phyloP scores from a whole-genome alignment of 2,797 vertebrate genomes.

The Meriones psammophilus region DNA sequence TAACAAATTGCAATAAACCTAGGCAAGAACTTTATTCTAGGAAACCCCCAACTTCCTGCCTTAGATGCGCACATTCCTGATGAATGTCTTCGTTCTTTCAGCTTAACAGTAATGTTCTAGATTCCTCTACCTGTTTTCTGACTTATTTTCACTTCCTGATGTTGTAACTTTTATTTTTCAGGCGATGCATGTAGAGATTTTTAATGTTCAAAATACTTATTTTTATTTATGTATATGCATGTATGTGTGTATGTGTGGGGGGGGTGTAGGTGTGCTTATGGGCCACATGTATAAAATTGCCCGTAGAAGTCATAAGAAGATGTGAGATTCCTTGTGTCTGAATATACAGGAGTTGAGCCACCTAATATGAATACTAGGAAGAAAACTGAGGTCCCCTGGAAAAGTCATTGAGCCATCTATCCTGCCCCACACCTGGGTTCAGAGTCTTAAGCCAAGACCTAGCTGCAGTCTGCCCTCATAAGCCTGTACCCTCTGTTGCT shows the following conservation, averaged over 20 bases:
- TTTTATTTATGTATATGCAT: background rate
- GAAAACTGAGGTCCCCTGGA: background rate
- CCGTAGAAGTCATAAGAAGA: background rate
- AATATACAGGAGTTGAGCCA: background rate
- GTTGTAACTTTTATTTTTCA: background rate
- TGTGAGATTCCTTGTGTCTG: background rate
- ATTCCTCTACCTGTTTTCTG: background rate
- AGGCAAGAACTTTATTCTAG: background rate
- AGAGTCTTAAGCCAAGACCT: background rate
- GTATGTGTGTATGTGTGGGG: background rate
- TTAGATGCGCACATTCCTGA: background rate
- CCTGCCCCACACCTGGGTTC: background rate
- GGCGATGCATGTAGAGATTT: background rate
- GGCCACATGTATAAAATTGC: background rate
- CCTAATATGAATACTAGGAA: background rate
- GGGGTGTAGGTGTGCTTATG: background rate
- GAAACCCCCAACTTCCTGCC: background rate
- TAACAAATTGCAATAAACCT: background rate
- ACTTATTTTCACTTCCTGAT: background rate
- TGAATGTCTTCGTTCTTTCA: slow-evolving; percentile 5
- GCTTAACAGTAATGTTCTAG: background rate
- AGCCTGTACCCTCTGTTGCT: background rate
- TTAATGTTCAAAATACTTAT: background rate
- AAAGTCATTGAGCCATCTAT: background rate
- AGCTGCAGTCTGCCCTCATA: background rate